Base-by-base conservation (phyloP, 1,140 invertebrate species). In the Eufriesea mexicana region DNA sequence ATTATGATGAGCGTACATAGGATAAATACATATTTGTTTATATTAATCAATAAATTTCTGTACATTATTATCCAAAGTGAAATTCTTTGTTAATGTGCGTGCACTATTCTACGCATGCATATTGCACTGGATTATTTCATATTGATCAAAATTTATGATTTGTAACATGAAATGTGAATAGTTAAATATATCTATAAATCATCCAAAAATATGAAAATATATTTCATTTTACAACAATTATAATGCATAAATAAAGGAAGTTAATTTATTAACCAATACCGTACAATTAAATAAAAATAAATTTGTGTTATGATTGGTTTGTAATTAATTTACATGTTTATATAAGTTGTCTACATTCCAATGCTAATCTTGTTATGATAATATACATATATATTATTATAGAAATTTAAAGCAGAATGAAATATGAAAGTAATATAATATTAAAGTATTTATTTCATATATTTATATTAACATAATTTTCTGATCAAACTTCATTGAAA, bases 111-210 rank as follows among this genome's bases (percentile, higher is more conserved):
- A 73, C 54, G 54, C 54, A 45, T 57, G 54, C 47, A 76, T 66
- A 54, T 54, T 57, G 23, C 51, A 55, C 7, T 28, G 28, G 12
- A 23, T 23, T 35, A 64, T 49, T 64, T 64, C 20, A 64, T 76
- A 51, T 64, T 66, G 61, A 77, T 66, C 47, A 66, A 66, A 66
- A 77, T 77, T 54, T 77, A 25, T 54, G 20, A 77, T 66, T 61
- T 42, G 20, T 23, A 66, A 66, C 61, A 20, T 20, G 23, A n/a
- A 76, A 49, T 25, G 16, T 28, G 28, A 0, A 66, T 35, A 5
- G 9, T 8, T 66, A 18, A 12, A 66, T n/a, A 12, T 61, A 61
- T 5, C 5, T 12, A 35, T 35, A 62, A 2, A 62, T 9, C 23
- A n/a, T 9, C n/a, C 9, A 25, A 12, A 59, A n/a, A n/a, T n/a